These are phyloP conservation scores for Cheilosia urbana DNA, from an alignment of 2,888 invertebrate genomes.

Conservation along the genomic window DNA sequence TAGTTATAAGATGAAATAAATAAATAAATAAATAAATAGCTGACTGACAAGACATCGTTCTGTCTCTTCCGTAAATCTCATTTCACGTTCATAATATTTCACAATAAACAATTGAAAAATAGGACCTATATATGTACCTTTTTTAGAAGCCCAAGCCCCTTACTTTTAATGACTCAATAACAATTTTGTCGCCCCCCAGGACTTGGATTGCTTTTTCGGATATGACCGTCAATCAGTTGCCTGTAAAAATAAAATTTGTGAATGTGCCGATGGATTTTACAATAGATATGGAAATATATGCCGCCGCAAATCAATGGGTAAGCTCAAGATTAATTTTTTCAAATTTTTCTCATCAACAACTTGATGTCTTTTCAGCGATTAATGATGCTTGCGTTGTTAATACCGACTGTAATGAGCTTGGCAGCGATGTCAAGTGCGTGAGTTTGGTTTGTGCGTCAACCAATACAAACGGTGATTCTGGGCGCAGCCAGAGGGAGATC, in stretches of 20 bases:
- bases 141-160: no score
- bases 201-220: conserved; percentile 82
- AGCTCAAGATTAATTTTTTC: conserved; percentile 4
- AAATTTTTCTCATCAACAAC: no score
- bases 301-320: conserved; percentile 83
- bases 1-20: no score
- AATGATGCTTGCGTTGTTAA: conserved; percentile 83
- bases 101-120: no score
- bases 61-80: no score
- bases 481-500: conserved; percentile 78
- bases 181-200: conserved; percentile 72
- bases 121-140: no score
- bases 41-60: no score
- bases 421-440: conserved; percentile 79
- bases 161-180: background rate
- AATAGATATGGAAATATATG: conserved; percentile 83
- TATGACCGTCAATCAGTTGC: conserved; percentile 83
- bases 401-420: conserved; percentile 81
- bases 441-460: conserved; percentile 78
- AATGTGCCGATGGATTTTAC: conserved; percentile 83
- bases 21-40: no score
- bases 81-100: no score
- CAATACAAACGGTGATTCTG: conserved; percentile 59
- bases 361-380: conserved; percentile 77
- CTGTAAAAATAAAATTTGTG: conserved; percentile 81